phyloP scores from a whole-genome alignment of 2,797 vertebrate genomes.

The Melanitta fusca region DNA sequence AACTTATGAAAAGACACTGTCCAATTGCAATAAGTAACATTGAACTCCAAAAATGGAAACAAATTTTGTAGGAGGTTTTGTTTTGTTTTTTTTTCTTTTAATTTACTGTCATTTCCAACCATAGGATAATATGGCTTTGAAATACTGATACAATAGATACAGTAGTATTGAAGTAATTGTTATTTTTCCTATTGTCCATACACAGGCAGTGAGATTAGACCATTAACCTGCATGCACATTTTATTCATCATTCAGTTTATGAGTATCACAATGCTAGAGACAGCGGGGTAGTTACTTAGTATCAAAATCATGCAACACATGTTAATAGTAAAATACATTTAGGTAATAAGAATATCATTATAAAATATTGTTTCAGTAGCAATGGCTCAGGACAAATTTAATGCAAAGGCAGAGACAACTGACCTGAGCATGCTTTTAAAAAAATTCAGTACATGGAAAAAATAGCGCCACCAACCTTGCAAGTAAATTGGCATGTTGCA shows the following conservation, averaged over 20 bases:
- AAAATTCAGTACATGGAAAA: slow-evolving; percentile 87
- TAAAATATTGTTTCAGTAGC: slow-evolving; percentile 94
- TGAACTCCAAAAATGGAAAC: neutral
- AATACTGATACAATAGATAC: slow-evolving; percentile 62
- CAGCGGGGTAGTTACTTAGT: slow-evolving; percentile 59
- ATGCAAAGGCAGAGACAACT: slow-evolving; percentile 96
- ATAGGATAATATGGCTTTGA: slow-evolving; percentile 72
- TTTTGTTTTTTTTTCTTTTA: slow-evolving; percentile 19
- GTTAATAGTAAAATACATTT: slow-evolving; percentile 74
- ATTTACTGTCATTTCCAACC: slow-evolving; percentile 57
- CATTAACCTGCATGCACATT: slow-evolving; percentile 78
- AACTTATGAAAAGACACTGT: slow-evolving; percentile 26
- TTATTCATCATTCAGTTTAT: slow-evolving; percentile 55
- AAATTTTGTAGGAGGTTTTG: slow-evolving; percentile 12
- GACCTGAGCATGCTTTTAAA: slow-evolving; percentile 89
- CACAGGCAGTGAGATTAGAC: slow-evolving; percentile 87
- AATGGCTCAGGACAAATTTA: slow-evolving; percentile 92
- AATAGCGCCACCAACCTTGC: slow-evolving; percentile 96
- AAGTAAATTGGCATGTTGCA: slow-evolving; percentile 88
- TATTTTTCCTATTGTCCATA: slow-evolving; percentile 81
- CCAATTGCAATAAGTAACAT: slow-evolving; percentile 47
- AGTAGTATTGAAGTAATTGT: slow-evolving; percentile 74
- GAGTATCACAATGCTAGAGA: slow-evolving; percentile 48
- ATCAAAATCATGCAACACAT: slow-evolving; percentile 77
- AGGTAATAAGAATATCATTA: slow-evolving; percentile 91